Evolutionary conservation across 30 jellyfish, hydroid and myxozoan genomes (phyloP).

Genomic region (Hydra vulgaris): DNA sequence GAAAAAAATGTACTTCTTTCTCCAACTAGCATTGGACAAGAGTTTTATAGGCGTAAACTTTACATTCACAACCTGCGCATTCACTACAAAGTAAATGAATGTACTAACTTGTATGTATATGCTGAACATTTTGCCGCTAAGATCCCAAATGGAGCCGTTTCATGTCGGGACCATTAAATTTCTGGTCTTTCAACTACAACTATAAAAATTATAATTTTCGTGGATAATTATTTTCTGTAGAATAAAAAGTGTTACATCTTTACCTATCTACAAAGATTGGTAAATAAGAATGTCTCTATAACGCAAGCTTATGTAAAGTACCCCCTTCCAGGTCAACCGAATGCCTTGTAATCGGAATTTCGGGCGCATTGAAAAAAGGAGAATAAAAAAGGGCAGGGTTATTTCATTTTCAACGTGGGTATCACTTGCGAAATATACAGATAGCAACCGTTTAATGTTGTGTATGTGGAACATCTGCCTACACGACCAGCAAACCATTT

Average conservation of each 20-base stretch:
- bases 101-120: neutral
- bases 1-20: neutral
- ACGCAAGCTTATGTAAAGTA: neutral
- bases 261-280: neutral
- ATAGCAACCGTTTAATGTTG: neutral
- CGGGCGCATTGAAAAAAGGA: neutral
- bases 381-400: neutral
- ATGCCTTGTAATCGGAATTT: neutral
- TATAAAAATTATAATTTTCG: neutral
- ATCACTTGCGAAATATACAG: neutral
- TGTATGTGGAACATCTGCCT: neutral
- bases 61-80: neutral
- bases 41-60: neutral
- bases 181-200: neutral
- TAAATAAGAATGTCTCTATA: neutral
- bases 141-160: neutral
- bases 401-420: neutral
- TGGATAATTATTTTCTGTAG: neutral
- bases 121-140: neutral
- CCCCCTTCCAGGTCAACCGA: neutral
- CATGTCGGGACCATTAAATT: neutral
- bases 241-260: neutral
- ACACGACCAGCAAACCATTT: neutral
- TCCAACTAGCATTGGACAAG: neutral
- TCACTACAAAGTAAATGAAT: neutral